Conservation (phyloP, 2,113 vertebrate genomes). For the Heloderma charlesbogerti region DNA sequence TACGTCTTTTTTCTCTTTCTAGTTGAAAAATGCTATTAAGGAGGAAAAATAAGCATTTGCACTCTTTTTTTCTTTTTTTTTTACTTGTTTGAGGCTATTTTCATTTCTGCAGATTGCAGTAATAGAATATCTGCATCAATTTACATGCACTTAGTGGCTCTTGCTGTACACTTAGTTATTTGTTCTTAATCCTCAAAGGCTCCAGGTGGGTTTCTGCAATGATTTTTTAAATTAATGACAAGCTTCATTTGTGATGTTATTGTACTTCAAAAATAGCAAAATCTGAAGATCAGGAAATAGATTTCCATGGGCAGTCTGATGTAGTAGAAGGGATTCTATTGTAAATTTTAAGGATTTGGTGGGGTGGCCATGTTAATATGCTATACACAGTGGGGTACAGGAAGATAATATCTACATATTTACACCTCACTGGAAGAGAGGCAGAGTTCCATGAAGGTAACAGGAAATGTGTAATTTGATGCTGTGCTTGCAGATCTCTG, state of each 20-base stretch:
- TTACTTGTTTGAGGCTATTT: constrained; percentile 15
- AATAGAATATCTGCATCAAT: neutral
- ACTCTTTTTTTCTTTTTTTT: constrained; percentile 16
- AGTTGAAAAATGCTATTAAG: constrained; percentile 6
- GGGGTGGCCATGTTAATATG: neutral
- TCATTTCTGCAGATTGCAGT: constrained; percentile 18
- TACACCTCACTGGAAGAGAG: neutral
- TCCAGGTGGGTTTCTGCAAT: neutral
- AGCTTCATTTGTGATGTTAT: constrained; percentile 1
- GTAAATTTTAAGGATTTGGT: neutral
- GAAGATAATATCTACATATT: neutral
- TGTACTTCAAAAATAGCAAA: neutral
- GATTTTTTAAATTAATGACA: neutral
- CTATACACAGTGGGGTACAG: neutral
- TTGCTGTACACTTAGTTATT: neutral
- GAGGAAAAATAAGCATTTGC: neutral
- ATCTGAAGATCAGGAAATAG: neutral
- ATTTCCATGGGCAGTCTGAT: neutral
- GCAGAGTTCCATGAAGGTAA: neutral
- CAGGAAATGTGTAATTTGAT: neutral
- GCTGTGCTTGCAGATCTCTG: neutral
- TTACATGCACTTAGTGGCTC: neutral
- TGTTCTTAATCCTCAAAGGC: neutral
- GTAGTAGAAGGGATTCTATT: neutral
- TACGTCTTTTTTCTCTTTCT: constrained; percentile 59